Evolutionary conservation across 1,140 invertebrate genomes (phyloP), one percentile per base, ranked within the genome.

Genomic region (Eriosoma lanigerum): DNA sequence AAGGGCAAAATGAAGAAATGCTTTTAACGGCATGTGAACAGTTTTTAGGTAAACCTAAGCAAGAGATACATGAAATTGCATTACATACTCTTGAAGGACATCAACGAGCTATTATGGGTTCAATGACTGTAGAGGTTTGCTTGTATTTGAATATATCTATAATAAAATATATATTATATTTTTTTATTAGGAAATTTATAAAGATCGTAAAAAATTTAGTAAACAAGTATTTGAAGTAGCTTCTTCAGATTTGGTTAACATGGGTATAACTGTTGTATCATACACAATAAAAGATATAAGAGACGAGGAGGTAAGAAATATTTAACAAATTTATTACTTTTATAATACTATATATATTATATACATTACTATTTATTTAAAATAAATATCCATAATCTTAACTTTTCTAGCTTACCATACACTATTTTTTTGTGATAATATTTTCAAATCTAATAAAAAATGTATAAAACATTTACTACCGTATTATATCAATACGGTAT

Each of bases 191-290:
- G 97, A 98, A 88, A 98, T 99, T 85, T 99, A 98, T 87, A 98
- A 98, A 87, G 97, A 98, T 86, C 90, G 97, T 66, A 98, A 99
- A 88, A 98, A 98, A 87, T 99, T 99, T 87, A 97, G 96, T 82
- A 97, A 97, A 86, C 94, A 97, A 88, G 95, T 97, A 3, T 97
- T 96, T 84, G 94, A 96, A 88, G 95, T 96, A 13, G 93, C 94
- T 13, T 97, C 95, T 24, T 96, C 95, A 81, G 96, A 98, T 88
- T 88, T 98, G 81, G 94, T 98, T 81, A 98, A 98, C 85, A 98
- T 98, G 96, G 96, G 97, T 17, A 98, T 99, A 84, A 97, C 96
- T 78, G 96, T 98, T 8, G 96, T 99, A 12, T 98, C 96, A 2
- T 98, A 98, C 86, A 98, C 97, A 2, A 89, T 99, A 19, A 98